These are phyloP conservation scores for Tribolium madens DNA, from an alignment of 1,140 invertebrate species.

Conservation along the genomic window DNA sequence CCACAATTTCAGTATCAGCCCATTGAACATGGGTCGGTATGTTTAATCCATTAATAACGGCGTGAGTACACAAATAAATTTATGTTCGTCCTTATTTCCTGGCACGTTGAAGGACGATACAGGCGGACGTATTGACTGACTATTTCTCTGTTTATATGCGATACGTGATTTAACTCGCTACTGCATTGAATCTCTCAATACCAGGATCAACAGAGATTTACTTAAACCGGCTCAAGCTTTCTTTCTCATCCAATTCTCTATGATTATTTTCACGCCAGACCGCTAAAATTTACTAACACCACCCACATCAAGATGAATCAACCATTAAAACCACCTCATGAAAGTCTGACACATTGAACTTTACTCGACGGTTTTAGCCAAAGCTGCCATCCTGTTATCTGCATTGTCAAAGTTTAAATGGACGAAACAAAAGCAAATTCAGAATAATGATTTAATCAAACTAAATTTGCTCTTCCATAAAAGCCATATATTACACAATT, in stretches of 20 bases:
- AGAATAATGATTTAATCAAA: neutral
- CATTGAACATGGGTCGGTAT: conserved; percentile 36
- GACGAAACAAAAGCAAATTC: neutral
- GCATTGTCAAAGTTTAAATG: neutral
- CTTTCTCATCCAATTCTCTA: conserved; percentile 31
- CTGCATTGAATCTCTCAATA: conserved; percentile 34
- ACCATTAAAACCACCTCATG: conserved; percentile 12
- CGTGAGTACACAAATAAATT: conserved; percentile 42
- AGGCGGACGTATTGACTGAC: conserved; percentile 26
- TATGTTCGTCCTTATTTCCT: conserved; percentile 38
- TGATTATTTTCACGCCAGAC: conserved; percentile 31
- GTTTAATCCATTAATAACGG: conserved; percentile 43
- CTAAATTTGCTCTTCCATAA: neutral
- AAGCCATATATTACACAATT: too few species aligned
- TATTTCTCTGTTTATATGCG: conserved; percentile 33
- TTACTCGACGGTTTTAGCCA: neutral
- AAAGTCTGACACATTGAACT: conserved; percentile 12
- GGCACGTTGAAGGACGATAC: conserved; percentile 34
- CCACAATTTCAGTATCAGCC: conserved; percentile 39
- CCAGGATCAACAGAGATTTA: conserved; percentile 16
- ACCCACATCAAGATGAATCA: conserved; percentile 24
- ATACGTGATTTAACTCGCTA: conserved; percentile 38
- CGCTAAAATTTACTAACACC: conserved; percentile 1
- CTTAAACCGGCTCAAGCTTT: conserved; percentile 19
- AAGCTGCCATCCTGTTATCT: neutral